phyloP scores from a whole-genome alignment of 1,140 invertebrate genomes.

The Cydia splendana region DNA sequence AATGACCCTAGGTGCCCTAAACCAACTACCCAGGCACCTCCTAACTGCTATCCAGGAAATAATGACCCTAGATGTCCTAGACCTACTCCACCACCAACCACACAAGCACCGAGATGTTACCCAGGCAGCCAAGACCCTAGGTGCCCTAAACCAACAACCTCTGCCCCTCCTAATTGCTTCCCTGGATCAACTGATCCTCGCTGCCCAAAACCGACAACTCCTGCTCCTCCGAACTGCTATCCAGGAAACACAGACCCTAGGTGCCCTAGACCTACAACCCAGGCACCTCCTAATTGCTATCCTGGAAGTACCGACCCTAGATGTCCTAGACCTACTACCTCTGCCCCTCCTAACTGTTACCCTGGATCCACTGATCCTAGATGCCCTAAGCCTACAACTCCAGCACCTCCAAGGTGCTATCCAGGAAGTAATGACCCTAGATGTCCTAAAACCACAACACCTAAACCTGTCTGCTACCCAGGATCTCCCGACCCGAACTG shows the following conservation, averaged over 20 bases:
- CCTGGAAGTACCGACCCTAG: slow-evolving; percentile 41
- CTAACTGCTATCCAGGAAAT: slow-evolving; percentile 56
- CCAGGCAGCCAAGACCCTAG: slow-evolving; percentile 51
- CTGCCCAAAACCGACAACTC: slow-evolving; percentile 47
- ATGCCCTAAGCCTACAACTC: slow-evolving; percentile 56
- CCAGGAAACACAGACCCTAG: slow-evolving; percentile 63
- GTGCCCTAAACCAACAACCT: slow-evolving; percentile 47
- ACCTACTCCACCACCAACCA: slow-evolving; percentile 40
- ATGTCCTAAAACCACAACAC: slow-evolving; percentile 53
- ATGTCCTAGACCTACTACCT: slow-evolving; percentile 31
- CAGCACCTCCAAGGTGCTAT: slow-evolving; percentile 40
- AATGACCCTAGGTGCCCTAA: slow-evolving; percentile 48
- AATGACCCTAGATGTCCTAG: slow-evolving; percentile 58
- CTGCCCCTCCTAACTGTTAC: slow-evolving; percentile 21
- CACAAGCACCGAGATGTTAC: slow-evolving; percentile 32
- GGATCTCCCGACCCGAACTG: slow-evolving; percentile 60
- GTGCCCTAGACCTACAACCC: slow-evolving; percentile 46
- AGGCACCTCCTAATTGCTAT: slow-evolving; percentile 27
- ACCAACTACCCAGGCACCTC: slow-evolving; percentile 37
- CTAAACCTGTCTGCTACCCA: slow-evolving; percentile 48
- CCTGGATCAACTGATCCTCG: slow-evolving; percentile 65
- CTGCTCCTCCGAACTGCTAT: slow-evolving; percentile 14
- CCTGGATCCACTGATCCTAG: slow-evolving; percentile 64
- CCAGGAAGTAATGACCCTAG: slow-evolving; percentile 56
- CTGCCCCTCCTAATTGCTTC: slow-evolving; percentile 38